A percentile compares a stretch with the other conserved stretches of the same genome.
phyloP scores from a whole-genome alignment of 2,888 invertebrate species.

The Harpalus rubripes region DNA sequence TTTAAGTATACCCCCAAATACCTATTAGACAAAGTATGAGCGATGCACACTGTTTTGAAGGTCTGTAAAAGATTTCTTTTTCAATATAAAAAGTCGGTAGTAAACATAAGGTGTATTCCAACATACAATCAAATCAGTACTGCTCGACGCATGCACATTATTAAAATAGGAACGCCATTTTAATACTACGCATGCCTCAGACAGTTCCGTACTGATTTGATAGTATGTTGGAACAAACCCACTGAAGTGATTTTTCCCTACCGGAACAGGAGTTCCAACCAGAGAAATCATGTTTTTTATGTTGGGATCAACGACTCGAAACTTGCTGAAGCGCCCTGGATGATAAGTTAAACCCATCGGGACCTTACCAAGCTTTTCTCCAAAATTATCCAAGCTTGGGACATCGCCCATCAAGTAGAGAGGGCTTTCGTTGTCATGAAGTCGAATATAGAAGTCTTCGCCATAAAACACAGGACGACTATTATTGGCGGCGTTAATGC shows the following conservation, averaged over 20 bases:
- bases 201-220: no score
- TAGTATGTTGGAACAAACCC: no score
- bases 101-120: no score
- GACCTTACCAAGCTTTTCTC: neutral
- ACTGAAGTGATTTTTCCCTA: conserved; percentile 8
- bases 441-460: conserved; percentile 37
- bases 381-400: conserved; percentile 28
- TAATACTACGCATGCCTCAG: no score
- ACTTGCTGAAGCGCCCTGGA: conserved; percentile 21
- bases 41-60: neutral
- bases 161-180: no score
- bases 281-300: neutral
- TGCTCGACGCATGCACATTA: no score
- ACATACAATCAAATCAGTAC: no score
- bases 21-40: neutral
- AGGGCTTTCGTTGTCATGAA: conserved; percentile 9
- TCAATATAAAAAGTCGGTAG: neutral
- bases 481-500: no score
- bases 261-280: conserved; percentile 12
- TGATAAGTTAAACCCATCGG: conserved; percentile 3
- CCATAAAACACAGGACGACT: conserved; percentile 13
- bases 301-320: conserved; percentile 12
- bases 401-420: conserved; percentile 10
- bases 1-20: neutral
- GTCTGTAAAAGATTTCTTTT: conserved; percentile 5